These are phyloP conservation scores for Aphelenchoides besseyi DNA, from an alignment of 1,140 invertebrate species.

Conservation along the genomic window DNA sequence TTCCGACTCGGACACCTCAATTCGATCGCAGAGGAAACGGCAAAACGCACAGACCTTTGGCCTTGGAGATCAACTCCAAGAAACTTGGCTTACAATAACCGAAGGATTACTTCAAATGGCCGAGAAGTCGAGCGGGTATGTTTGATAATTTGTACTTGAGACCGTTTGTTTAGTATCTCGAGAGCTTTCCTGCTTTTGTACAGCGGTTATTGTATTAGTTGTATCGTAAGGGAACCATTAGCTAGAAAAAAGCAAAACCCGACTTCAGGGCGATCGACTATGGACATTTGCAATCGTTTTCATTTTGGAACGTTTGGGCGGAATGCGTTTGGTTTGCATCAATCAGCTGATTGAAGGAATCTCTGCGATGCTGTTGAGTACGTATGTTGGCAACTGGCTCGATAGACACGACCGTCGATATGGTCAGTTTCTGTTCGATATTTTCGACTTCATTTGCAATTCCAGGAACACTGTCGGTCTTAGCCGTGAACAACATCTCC, in stretches of 20 bases:
- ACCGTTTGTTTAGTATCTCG: constrained; percentile 21
- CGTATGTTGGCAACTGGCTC: constrained; percentile 36
- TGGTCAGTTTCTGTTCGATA: constrained; percentile 11
- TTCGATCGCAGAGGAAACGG: neutral
- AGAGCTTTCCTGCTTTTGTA: constrained; percentile 28
- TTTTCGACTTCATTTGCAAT: neutral
- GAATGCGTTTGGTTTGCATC: constrained; percentile 32
- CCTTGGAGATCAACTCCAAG: neutral
- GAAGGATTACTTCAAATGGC: constrained; percentile 9
- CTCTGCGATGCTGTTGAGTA: constrained; percentile 25
- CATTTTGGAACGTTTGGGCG: constrained; percentile 30
- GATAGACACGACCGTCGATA: constrained; percentile 28
- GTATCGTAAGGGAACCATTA: constrained; percentile 25
- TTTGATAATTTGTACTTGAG: neutral
- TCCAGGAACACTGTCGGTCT: constrained; percentile 30
- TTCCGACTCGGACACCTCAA: neutral
- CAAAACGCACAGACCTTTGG: neutral
- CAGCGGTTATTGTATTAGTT: constrained; percentile 29
- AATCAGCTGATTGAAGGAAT: constrained; percentile 33
- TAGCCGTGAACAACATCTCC: constrained; percentile 33
- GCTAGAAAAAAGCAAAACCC: neutral
- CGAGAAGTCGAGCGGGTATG: constrained; percentile 22
- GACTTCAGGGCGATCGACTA: constrained; percentile 31
- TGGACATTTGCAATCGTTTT: constrained; percentile 37
- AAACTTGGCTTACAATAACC: neutral